Conservation (phyloP, 2,888 invertebrate species). For the Choreutis nemorana region DNA sequence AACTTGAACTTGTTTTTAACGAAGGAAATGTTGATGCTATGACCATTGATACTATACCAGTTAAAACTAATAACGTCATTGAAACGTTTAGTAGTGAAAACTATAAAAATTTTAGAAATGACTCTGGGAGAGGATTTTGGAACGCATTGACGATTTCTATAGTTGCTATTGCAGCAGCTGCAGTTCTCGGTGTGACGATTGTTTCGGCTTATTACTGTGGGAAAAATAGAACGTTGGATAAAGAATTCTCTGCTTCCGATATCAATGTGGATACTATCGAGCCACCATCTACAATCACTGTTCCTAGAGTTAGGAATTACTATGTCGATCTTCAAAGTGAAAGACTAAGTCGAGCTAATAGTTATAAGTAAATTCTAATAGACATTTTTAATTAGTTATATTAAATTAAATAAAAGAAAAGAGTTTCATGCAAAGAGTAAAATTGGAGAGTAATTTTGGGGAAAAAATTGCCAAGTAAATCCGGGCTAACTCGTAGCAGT, state of each 20-base stretch:
- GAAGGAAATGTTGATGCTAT: too few species aligned
- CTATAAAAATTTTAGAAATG: background rate
- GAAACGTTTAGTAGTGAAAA: too few species aligned
- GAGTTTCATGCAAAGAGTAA: too few species aligned
- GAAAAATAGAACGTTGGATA: slow-evolving; percentile 9
- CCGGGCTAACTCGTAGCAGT: too few species aligned
- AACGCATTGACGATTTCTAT: slow-evolving; percentile 18
- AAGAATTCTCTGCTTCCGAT: background rate
- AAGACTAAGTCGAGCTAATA: background rate
- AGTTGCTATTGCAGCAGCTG: slow-evolving; percentile 14
- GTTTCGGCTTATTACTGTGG: slow-evolving; percentile 20
- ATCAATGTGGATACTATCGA: background rate
- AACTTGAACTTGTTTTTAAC: too few species aligned
- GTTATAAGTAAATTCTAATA: background rate
- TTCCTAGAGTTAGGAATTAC: background rate
- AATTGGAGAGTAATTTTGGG: too few species aligned
- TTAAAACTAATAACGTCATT: too few species aligned
- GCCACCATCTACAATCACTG: background rate
- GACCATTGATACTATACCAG: too few species aligned
- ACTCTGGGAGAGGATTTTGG: slow-evolving; percentile 13
- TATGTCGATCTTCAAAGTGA: background rate
- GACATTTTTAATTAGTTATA: too few species aligned
- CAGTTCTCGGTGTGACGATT: slow-evolving; percentile 12
- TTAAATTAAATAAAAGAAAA: too few species aligned
- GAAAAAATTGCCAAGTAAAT: too few species aligned